phyloP scores from a whole-genome alignment of 2,888 invertebrate species.

The Xiphydria camelus region DNA sequence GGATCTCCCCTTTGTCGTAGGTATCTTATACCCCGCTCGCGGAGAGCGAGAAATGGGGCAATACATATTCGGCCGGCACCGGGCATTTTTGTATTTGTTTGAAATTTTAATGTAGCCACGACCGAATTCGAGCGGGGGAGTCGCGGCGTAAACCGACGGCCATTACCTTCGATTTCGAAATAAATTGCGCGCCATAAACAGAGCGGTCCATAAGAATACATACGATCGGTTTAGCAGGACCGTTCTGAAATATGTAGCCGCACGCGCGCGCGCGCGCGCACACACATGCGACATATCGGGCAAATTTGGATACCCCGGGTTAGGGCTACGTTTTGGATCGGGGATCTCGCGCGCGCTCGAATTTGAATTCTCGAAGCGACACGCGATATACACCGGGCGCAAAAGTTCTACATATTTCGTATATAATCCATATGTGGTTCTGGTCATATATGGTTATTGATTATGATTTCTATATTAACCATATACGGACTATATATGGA shows the following conservation, averaged over 20 bases:
- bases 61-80: constrained; percentile 43
- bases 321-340: too few relatives aligned
- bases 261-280: constrained; percentile 11
- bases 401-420: too few relatives aligned
- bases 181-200: constrained; percentile 57
- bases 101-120: constrained; percentile 52
- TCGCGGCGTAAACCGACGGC: constrained; percentile 49
- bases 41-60: constrained; percentile 30
- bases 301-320: too few relatives aligned
- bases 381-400: too few relatives aligned
- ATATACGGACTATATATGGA: too few relatives aligned
- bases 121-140: constrained; percentile 17
- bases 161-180: constrained; percentile 57
- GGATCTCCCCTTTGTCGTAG: constrained; percentile 2
- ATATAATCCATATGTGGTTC: too few relatives aligned
- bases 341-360: too few relatives aligned
- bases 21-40: background rate
- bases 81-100: constrained; percentile 47
- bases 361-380: too few relatives aligned
- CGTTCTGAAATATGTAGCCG: constrained; percentile 44
- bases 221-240: constrained; percentile 51
- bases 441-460: too few relatives aligned
- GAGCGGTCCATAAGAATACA: constrained; percentile 55
- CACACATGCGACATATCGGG: too few relatives aligned
- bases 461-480: too few relatives aligned